Evolutionary conservation across 2,113 vertebrate species (phyloP).

Genomic region (Pitta sordida): DNA sequence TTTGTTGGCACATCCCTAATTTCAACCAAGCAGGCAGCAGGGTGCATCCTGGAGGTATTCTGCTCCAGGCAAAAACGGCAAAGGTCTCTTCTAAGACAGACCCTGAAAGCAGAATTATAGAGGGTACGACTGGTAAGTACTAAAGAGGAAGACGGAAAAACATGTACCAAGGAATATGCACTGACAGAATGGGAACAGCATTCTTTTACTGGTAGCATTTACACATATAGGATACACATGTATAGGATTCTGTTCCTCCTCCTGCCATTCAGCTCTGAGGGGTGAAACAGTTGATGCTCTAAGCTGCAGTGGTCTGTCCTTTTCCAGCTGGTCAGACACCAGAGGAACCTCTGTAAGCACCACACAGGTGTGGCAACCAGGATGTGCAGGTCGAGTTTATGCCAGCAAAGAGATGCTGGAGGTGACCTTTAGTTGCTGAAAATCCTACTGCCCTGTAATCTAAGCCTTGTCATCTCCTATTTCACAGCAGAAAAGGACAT

Average conservation of each 20-base stretch:
- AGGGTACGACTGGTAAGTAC: neutral
- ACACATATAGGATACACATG: accelerated
- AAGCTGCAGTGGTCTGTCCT: neutral
- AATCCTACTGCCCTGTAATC: neutral
- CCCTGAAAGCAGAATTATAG: neutral
- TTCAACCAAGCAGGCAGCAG: neutral
- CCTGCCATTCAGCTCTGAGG: neutral
- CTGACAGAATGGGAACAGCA: neutral
- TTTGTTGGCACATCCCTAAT: neutral
- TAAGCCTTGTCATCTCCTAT: neutral
- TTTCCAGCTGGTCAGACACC: neutral
- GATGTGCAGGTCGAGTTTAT: neutral
- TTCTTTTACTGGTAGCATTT: neutral
- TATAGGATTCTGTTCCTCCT: neutral
- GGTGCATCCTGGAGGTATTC: neutral
- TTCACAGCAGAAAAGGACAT: neutral
- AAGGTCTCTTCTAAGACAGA: neutral
- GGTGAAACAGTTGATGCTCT: neutral
- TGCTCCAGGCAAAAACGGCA: neutral
- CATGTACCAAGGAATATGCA: accelerated
- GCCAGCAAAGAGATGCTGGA: neutral
- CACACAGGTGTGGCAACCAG: neutral
- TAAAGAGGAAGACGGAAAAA: neutral
- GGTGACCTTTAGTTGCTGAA: neutral
- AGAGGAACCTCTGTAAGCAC: neutral